Base-by-base conservation (phyloP, 2,797 vertebrate genomes). In the Iguana delicatissima region DNA sequence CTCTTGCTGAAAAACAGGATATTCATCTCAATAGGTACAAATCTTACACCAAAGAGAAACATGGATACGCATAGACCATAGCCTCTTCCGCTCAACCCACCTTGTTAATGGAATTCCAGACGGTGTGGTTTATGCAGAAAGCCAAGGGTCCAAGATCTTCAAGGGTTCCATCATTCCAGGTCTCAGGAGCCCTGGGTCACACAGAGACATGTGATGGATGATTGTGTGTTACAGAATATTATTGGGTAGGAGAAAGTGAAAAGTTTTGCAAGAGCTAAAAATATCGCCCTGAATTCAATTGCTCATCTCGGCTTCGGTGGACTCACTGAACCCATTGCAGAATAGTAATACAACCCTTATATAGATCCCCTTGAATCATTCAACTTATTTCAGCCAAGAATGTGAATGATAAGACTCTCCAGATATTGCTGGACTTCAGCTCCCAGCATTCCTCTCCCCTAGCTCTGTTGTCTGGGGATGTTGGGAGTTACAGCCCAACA, bases 161-260 rank as follows among this genome's bases (percentile, higher is more conserved):
- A 24, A 97, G 91, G 0, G 90, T 93, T 50, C 0, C 80, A 3
- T 94, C 42, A n/a, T 95, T 93, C 97, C 97, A 97, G 84, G 93
- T 91, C 0, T 26, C 32, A 1, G 97, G 96, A 42, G 86, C 38
- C 94, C 97, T 97, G 94, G 2, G 0, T 6, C 59, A 89, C 0
- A 12, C 0, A 0, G 84, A 6, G 77, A 57, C 26, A 84, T 55
- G 35, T 55, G 0, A n/a, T 2, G 62, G 38, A 93, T 77, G 83
- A 90, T 59, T 32, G 9, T 59, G 22, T 10, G 59, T 62, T 0
- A 0, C 0, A 35, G 2, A n/a, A 1, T 24, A 32, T 32, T 64
- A 42, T 29, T 82, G 52, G 6, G 1, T 18, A 16, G 14, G 24
- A 13, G 16, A 59, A 6, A 81, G 32, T 32, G 35, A 9, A 46